Percentiles rank a stretch among this genome's conserved stretches.
phyloP scores from a whole-genome alignment of 2,113 vertebrate genomes.

The Atlantisia rogersi region DNA sequence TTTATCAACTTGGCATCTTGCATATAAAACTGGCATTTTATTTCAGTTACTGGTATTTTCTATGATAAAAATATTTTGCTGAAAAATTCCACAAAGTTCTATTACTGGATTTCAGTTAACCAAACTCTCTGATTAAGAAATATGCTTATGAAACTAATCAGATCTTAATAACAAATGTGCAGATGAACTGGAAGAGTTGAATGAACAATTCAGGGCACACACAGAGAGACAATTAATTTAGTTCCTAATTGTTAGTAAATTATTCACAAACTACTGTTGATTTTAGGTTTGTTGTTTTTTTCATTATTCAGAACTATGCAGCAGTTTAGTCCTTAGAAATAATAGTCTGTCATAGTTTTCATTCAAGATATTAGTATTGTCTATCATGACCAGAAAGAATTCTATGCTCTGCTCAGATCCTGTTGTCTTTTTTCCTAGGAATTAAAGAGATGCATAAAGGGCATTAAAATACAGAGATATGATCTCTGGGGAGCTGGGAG shows the following conservation, averaged over 20 bases:
- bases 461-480: background rate
- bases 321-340: background rate
- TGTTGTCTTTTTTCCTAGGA: background rate
- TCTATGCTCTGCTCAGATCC: background rate
- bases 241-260: background rate
- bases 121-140: background rate
- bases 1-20: background rate
- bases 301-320: background rate
- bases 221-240: background rate
- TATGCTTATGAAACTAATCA: background rate
- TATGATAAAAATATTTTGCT: background rate
- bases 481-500: background rate
- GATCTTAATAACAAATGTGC: background rate
- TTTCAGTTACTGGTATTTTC: background rate
- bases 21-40: background rate
- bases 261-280: background rate
- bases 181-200: background rate
- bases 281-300: background rate
- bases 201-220: background rate
- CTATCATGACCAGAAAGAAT: background rate
- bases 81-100: background rate
- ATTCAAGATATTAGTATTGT: background rate
- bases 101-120: background rate
- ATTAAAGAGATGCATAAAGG: background rate
- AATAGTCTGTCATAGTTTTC: background rate